Conservation (phyloP, 92 coral and sea anemone genomes). For the Zoanthus gigantus region DNA sequence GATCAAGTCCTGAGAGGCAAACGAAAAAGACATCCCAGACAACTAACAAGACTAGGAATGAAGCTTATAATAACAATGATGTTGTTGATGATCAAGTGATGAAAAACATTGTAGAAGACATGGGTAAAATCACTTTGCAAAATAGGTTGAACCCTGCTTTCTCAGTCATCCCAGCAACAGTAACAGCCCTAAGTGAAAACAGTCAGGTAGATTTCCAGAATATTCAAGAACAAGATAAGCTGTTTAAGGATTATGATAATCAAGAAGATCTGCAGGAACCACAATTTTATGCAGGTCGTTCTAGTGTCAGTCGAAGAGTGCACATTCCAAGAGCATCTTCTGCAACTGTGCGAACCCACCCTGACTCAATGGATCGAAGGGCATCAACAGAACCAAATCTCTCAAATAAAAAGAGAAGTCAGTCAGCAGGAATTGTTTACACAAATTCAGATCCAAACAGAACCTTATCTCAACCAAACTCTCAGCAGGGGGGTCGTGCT, state of each 20-base stretch:
- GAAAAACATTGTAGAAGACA: constrained; percentile 76
- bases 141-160: constrained; percentile 72
- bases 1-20: background rate
- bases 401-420: constrained; percentile 10
- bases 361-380: background rate
- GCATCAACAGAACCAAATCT: constrained; percentile 1
- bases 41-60: background rate
- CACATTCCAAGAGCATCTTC: constrained; percentile 22
- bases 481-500: background rate
- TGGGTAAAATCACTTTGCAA: constrained; percentile 80
- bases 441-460: constrained; percentile 1
- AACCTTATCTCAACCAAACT: background rate
- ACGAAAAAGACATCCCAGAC: background rate
- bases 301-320: constrained; percentile 32
- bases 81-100: constrained; percentile 71
- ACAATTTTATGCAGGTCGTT: background rate
- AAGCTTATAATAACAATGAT: background rate
- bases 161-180: constrained; percentile 18
- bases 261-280: background rate
- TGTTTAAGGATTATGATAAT: background rate
- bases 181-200: background rate
- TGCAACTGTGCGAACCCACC: background rate
- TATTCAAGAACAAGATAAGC: background rate
- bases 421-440: background rate
- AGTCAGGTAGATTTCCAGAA: background rate